Evolutionary conservation across 2,888 invertebrate genomes (phyloP).

Genomic region (Acrobasis consociella): DNA sequence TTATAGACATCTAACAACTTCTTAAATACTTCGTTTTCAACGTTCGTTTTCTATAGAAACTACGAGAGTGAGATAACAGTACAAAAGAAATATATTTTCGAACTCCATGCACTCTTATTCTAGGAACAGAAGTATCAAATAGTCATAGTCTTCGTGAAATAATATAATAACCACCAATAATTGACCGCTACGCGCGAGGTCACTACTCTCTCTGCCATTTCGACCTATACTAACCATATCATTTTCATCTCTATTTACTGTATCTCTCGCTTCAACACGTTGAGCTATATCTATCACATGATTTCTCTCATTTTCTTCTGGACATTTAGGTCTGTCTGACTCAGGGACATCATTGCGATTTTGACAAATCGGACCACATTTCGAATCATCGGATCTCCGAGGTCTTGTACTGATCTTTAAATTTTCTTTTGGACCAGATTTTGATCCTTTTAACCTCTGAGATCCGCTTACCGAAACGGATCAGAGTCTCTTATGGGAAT

Average conservation of each 20-base stretch:
- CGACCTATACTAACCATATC: slow-evolving; percentile 47
- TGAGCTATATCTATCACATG: slow-evolving; percentile 28
- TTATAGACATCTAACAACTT: slow-evolving; percentile 23
- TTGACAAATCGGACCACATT: not conserved
- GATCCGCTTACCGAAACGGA: slow-evolving; percentile 60
- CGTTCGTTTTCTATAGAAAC: slow-evolving; percentile 25
- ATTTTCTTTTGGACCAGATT: slow-evolving; percentile 26
- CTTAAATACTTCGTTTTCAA: slow-evolving; percentile 23
- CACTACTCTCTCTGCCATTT: slow-evolving; percentile 61
- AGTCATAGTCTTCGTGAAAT: slow-evolving; percentile 53
- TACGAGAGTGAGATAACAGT: slow-evolving; percentile 16
- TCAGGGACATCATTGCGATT: not conserved
- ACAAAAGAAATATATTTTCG: slow-evolving; percentile 26
- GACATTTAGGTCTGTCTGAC: slow-evolving; percentile 16
- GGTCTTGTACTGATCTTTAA: slow-evolving; percentile 28
- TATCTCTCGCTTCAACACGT: slow-evolving; percentile 24
- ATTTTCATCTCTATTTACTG: slow-evolving; percentile 37
- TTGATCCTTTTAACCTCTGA: slow-evolving; percentile 26
- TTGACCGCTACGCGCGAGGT: slow-evolving; percentile 59
- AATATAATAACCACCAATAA: slow-evolving; percentile 65
- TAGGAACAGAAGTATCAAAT: slow-evolving; percentile 54
- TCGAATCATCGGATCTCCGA: slow-evolving; percentile 2
- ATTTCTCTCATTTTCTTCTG: slow-evolving; percentile 28
- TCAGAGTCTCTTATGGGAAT: slow-evolving; percentile 78
- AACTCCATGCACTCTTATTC: slow-evolving; percentile 36